A percentile compares a stretch with the other conserved stretches of the same genome.
These are phyloP conservation scores for Drosophila nikananu DNA, from an alignment of 1,140 invertebrate genomes.

Conservation along the genomic window DNA sequence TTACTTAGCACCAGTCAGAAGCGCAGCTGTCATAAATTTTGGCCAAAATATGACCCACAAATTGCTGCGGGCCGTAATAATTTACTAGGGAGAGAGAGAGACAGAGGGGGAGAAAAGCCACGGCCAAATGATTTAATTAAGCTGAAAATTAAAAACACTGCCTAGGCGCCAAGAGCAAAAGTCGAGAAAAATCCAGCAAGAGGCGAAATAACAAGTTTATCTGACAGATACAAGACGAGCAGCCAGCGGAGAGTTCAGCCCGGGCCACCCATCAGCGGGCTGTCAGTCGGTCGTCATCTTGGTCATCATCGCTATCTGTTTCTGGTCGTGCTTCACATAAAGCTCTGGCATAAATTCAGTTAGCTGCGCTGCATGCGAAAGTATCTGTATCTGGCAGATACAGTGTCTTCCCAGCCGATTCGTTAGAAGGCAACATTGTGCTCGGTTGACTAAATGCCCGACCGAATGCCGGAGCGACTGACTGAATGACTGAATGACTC, in stretches of 20 bases:
- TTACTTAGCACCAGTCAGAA: slow-evolving; percentile 66
- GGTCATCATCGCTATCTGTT: slow-evolving; percentile 17
- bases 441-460: slow-evolving; percentile 71
- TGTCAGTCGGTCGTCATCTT: slow-evolving; percentile 54
- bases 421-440: slow-evolving; percentile 72
- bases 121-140: slow-evolving; percentile 71
- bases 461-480: slow-evolving; percentile 43
- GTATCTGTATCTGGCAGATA: slow-evolving; percentile 76
- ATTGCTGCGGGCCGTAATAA: slow-evolving; percentile 41
- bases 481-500: slow-evolving; percentile 43
- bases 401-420: slow-evolving; percentile 54
- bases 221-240: slow-evolving; percentile 52
- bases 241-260: slow-evolving; percentile 48
- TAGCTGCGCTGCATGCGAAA: slow-evolving; percentile 76
- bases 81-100: slow-evolving; percentile 28
- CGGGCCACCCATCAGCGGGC: slow-evolving; percentile 64
- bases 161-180: slow-evolving; percentile 31
- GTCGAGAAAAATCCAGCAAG: slow-evolving; percentile 5
- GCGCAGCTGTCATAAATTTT: slow-evolving; percentile 68
- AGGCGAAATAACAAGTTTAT: slow-evolving; percentile 36
- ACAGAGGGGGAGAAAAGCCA: slow-evolving; percentile 12
- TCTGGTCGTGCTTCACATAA: slow-evolving; percentile 53
- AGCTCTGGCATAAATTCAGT: slow-evolving; percentile 79
- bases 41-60: slow-evolving; percentile 60
- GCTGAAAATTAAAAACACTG: slow-evolving; percentile 73